These are phyloP conservation scores for Epinotia nisella DNA, from an alignment of 2,888 invertebrate species.

Conservation along the genomic window DNA sequence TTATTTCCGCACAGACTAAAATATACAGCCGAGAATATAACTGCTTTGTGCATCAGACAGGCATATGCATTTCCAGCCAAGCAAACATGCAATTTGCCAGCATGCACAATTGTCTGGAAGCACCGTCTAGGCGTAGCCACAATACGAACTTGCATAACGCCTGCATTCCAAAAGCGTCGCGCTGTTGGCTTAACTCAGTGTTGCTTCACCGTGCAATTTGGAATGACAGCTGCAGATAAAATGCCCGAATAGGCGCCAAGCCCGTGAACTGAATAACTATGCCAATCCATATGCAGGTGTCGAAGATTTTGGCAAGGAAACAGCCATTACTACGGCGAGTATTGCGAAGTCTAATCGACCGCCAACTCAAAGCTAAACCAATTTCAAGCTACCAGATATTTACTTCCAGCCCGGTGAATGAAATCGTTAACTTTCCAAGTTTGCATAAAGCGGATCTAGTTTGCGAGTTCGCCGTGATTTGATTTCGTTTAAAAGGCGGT, in stretches of 20 bases:
- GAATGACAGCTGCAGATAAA: conserved; percentile 63
- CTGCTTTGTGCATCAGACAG: conserved; percentile 21
- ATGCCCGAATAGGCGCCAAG: conserved; percentile 66
- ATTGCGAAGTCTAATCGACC: conserved; percentile 18
- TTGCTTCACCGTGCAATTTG: conserved; percentile 60
- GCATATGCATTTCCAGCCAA: conserved; percentile 25
- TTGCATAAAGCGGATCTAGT: conserved; percentile 24
- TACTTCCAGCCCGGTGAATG: conserved; percentile 16
- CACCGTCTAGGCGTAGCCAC: conserved; percentile 33
- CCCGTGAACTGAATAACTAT: conserved; percentile 66
- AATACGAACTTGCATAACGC: conserved; percentile 55
- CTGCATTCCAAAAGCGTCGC: conserved; percentile 59
- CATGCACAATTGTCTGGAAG: conserved; percentile 34
- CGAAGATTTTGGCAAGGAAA: conserved; percentile 41
- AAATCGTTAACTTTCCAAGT: conserved; percentile 24
- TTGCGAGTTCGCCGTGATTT: conserved; percentile 24
- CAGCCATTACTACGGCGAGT: conserved; percentile 10
- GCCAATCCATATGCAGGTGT: conserved; percentile 58
- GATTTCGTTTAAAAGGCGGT: conserved; percentile 13
- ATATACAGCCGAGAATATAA: conserved; percentile 20
- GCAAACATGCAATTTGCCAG: conserved; percentile 32
- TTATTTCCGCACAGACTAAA: conserved; percentile 13
- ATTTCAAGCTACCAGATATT: conserved; percentile 27
- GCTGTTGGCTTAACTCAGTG: conserved; percentile 52
- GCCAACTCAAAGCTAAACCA: conserved; percentile 21